Evolutionary conservation across 2,888 invertebrate genomes (phyloP), one percentile per base, ranked within the genome.

Genomic region (Idaea straminata): DNA sequence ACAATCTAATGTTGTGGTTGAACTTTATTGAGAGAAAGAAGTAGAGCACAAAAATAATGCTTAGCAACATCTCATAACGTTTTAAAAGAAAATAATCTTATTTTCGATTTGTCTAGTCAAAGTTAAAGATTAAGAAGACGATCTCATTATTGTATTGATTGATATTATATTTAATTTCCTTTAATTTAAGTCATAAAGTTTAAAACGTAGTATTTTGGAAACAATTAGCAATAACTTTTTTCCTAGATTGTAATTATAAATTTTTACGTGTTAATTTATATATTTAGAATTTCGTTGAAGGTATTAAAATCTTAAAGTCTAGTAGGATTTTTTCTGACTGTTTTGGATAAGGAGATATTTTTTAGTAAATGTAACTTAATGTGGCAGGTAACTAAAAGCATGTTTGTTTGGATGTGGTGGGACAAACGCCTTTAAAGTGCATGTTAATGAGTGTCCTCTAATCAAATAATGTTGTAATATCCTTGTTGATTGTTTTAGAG

Each of bases 401-500:
- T 25, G 25, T 25, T 25, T 25, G 25, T 25, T 25, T 25, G 25
- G 25, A 25, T 25, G 25, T 25, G 25, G 25, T 25, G 25, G 25
- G 25, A 25, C 25, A 25, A 25, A 25, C 25, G 25, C 25, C 25
- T 25, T 25, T 25, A 25, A 47, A 13, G 10, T 10, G 47, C 47
- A 47, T 47, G 47, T 47, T 47, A 25, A 25, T 47, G 5, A 47
- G 10, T 7, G 47, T 47, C 4, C 7, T 47, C 10, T 47, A 47
- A 47, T 13, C 7, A 13, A 47, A 7, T 47, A 7, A 10, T 47
- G 47, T 5, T 47, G 47, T 61, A 62, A 59, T 34, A 63, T 62
- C 35, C 57, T 15, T 62, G 63, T 67, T 75, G 65, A 81, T 74
- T 79, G 66, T 77, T 77, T 72, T 71, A 75, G 70, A 88, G 87